A percentile compares a stretch with the other conserved stretches of the same genome.
These are phyloP conservation scores for Machimus atricapillus DNA, from an alignment of 2,888 invertebrate species.

Conservation along the genomic window DNA sequence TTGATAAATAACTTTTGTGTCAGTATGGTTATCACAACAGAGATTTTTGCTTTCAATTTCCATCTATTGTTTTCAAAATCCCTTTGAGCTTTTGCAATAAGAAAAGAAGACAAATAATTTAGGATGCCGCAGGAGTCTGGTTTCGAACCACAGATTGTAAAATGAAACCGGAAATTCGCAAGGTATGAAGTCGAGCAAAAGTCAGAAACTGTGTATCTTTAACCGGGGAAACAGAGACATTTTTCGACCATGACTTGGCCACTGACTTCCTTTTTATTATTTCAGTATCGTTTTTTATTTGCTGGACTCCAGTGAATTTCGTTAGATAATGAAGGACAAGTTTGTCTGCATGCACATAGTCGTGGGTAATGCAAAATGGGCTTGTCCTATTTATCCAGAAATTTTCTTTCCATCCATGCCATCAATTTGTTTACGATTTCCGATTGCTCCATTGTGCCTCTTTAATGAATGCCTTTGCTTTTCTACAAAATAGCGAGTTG, in stretches of 20 bases:
- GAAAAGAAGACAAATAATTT: neutral
- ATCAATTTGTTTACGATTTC: neutral
- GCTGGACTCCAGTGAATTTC: neutral
- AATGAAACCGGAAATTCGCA: neutral
- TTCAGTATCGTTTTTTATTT: neutral
- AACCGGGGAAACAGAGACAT: neutral
- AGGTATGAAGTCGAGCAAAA: neutral
- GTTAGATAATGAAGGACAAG: neutral
- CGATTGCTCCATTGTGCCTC: neutral
- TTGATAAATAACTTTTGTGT: neutral
- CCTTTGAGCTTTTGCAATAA: neutral
- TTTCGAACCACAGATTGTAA: neutral
- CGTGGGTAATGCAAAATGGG: neutral
- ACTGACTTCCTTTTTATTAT: neutral
- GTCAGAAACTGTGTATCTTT: neutral
- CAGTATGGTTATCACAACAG: neutral
- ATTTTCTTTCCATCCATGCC: neutral
- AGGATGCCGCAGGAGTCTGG: neutral
- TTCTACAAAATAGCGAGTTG: neutral
- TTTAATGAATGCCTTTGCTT: neutral
- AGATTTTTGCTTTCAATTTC: neutral
- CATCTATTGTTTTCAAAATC: neutral
- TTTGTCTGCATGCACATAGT: neutral
- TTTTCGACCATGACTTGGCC: neutral
- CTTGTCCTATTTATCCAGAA: neutral